Evolutionary conservation across 2,888 invertebrate species (phyloP).

Genomic region (Drepanosiphum platanoidis): DNA sequence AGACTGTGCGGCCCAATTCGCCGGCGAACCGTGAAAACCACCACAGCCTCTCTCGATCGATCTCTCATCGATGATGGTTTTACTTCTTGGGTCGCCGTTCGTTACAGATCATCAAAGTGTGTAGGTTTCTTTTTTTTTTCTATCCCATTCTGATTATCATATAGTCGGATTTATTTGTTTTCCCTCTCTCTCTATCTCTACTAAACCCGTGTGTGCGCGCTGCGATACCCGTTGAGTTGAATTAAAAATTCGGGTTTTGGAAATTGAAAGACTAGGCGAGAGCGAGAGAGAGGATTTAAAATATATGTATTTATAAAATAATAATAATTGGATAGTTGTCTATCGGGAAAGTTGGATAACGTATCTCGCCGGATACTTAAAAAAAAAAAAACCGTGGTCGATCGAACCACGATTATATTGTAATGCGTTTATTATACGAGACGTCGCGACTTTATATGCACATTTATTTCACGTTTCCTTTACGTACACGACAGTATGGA

Average conservation of each 20-base stretch:
- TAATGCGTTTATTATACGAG: too few species aligned
- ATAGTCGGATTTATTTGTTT: not conserved
- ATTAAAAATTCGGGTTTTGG: not conserved
- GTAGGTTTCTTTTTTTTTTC: not conserved
- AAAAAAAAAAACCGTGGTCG: too few species aligned
- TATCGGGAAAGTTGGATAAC: not conserved
- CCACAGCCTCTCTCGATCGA: constrained; percentile 40
- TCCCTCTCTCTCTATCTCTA: not conserved
- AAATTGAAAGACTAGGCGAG: not conserved
- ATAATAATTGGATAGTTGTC: not conserved
- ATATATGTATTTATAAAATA: not conserved
- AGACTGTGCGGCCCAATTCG: constrained; percentile 54
- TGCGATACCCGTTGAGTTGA: too few species aligned
- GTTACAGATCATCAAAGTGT: not conserved
- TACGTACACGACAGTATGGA: not conserved
- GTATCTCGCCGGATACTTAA: not conserved
- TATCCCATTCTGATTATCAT: not conserved
- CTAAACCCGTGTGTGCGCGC: not conserved
- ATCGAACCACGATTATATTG: not conserved
- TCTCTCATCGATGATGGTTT: constrained; percentile 14
- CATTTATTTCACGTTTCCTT: not conserved
- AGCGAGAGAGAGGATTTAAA: not conserved
- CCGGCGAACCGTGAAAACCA: constrained; percentile 50
- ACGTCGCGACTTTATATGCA: too few species aligned
- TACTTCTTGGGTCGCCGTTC: constrained; percentile 15